Conservation (phyloP, 2,797 vertebrate species). For the Rhinichthys osculus region DNA sequence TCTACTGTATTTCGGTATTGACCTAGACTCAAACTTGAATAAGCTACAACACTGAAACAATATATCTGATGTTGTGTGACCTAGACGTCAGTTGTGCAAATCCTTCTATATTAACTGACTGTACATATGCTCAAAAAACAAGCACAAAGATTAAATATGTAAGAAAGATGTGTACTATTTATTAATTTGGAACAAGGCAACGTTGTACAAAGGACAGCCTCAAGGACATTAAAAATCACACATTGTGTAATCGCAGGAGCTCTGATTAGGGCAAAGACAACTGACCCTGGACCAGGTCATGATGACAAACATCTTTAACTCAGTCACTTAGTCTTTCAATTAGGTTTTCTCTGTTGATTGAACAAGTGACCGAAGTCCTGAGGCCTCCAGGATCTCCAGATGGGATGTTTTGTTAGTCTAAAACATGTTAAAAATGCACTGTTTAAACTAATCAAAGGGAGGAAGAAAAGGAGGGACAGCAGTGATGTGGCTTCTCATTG, state of each 20-base stretch:
- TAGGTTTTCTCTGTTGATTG: neutral
- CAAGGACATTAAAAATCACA: neutral
- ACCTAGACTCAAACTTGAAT: neutral
- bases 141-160: neutral
- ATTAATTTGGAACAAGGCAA: conserved; percentile 16
- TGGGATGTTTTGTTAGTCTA: neutral
- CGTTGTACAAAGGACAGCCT: neutral
- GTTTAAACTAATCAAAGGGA: conserved; percentile 19
- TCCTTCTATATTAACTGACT: neutral
- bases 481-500: conserved; percentile 63
- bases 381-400: neutral
- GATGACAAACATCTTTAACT: neutral
- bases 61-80: neutral
- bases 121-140: neutral
- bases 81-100: neutral
- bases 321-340: neutral
- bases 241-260: conserved; percentile 1
- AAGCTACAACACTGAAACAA: neutral
- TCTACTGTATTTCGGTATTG: neutral
- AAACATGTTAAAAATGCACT: conserved; percentile 18
- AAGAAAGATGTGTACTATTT: conserved; percentile 23
- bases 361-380: neutral
- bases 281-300: neutral
- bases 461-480: neutral
- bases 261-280: neutral